These are phyloP conservation scores for Heliconius eleuchia DNA, from an alignment of 1,140 invertebrate genomes.

Conservation along the genomic window DNA sequence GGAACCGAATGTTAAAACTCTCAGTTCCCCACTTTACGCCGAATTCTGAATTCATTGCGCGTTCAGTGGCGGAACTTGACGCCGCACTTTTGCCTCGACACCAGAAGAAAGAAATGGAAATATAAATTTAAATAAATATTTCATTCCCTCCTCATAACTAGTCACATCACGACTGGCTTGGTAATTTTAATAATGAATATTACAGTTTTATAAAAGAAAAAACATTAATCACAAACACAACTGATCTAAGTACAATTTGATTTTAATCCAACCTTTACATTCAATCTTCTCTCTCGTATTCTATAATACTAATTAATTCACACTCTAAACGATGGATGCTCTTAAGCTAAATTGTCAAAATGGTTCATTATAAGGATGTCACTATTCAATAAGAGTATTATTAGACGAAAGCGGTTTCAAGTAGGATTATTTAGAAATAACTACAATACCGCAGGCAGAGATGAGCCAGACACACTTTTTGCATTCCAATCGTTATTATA, in stretches of 20 bases:
- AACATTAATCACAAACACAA: too few relatives aligned
- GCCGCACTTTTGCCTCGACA: too few relatives aligned
- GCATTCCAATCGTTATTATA: constrained; percentile 59
- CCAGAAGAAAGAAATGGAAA: too few relatives aligned
- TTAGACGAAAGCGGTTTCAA: constrained; percentile 12
- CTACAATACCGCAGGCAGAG: constrained; percentile 36
- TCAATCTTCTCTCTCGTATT: background rate
- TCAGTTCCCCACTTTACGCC: too few relatives aligned
- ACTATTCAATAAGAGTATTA: background rate
- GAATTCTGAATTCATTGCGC: too few relatives aligned
- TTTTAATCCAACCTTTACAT: background rate
- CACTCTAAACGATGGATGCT: background rate
- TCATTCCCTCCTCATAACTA: too few relatives aligned
- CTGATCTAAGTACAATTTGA: background rate
- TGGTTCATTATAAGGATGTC: background rate
- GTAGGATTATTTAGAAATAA: constrained; percentile 36
- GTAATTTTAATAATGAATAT: too few relatives aligned
- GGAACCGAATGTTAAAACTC: too few relatives aligned
- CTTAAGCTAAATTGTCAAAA: background rate
- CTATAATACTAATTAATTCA: background rate
- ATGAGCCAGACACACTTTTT: constrained; percentile 62
- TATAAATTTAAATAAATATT: too few relatives aligned
- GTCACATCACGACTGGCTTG: too few relatives aligned
- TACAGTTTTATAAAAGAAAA: too few relatives aligned
- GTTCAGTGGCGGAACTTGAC: too few relatives aligned